Base-by-base conservation (phyloP, 2,113 vertebrate genomes). In the Halcyon senegalensis region DNA sequence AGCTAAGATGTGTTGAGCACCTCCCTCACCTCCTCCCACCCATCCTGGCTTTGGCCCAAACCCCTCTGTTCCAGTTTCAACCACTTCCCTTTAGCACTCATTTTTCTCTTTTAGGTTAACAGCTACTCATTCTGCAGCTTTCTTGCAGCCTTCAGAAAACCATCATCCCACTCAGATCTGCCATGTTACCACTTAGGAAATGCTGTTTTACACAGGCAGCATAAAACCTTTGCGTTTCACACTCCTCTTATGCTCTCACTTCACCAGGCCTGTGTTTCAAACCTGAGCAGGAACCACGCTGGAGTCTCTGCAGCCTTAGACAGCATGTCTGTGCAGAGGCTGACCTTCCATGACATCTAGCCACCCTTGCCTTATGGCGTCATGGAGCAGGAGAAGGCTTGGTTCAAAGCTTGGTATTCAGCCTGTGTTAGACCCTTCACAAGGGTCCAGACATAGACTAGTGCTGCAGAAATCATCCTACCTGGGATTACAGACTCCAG, bases 1-100 rank as follows among this genome's bases (percentile, higher is more conserved):
- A 93, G 63, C 41, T 56, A 76, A 93, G 83, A 92, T 63, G 50
- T 55, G 59, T 41, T 73, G 68, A 87, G 92, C 68, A 80, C 81
- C 91, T 91, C 85, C 72, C 50, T 94, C 82, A 87, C 74, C 87
- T 90, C 87, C 94, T 97, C 92, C 89, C 43, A 93, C 90, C 63
- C 44, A 1, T 51, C 48, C 78, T 79, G 84, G 90, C 89, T 87
- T 69, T 69, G 59, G 84, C 63, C 84, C 81, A 95, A 62, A 88
- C 10, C 35, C 55, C 69, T 88, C 90, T 73, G 84, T 69, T 94
- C 74, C 84, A 87, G 33, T 91, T 94, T 60, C 76, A 94, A 15
- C n/a, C 41, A 31, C 68, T 85, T 93, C 73, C 69, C 60, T 70
- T 63, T 64, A 83, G 59, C 53, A 53, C 59, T 91, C 53, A 43